Evolutionary conservation across 2,797 vertebrate genomes (phyloP).

Genomic region (Sebastes oblongus): DNA sequence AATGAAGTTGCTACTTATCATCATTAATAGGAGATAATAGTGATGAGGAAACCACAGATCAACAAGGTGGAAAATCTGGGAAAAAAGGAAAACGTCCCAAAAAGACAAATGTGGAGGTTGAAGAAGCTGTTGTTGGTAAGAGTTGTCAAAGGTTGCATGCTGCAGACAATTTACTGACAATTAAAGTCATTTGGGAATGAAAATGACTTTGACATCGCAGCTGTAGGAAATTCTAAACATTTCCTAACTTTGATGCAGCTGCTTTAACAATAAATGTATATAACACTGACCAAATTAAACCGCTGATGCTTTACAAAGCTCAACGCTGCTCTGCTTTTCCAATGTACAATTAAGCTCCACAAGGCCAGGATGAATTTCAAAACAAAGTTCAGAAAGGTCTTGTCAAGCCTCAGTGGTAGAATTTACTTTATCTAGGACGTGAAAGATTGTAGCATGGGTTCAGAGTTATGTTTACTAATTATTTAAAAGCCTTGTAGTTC

Average conservation of each 20-base stretch:
- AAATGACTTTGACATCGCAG: conserved; percentile 36
- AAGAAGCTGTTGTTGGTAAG: conserved; percentile 75
- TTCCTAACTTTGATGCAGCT: conserved; percentile 19
- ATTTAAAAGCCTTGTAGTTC: not conserved
- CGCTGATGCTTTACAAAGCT: not conserved
- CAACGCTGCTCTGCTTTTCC: not conserved
- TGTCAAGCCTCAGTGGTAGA: not conserved
- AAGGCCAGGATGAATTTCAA: not conserved
- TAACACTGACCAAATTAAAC: not conserved
- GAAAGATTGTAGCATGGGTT: not conserved
- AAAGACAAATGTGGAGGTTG: conserved; percentile 56
- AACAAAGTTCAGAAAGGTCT: not conserved
- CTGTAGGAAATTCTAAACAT: not conserved
- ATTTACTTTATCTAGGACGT: not conserved
- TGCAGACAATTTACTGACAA: conserved; percentile 1
- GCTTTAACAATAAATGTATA: conserved; percentile 3
- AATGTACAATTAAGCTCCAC: not conserved
- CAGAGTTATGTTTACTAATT: not conserved
- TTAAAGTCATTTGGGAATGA: conserved; percentile 42
- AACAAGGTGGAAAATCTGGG: conserved; percentile 45
- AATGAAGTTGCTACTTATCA: conserved; percentile 43
- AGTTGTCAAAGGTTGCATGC: conserved; percentile 52
- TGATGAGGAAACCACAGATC: conserved; percentile 55
- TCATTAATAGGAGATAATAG: conserved; percentile 65
- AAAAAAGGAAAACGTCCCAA: conserved; percentile 51